Percentiles rank a stretch among this genome's conserved stretches.
These are phyloP conservation scores for Oegoconia quadripuncta DNA, from an alignment of 2,888 invertebrate species.

Conservation along the genomic window DNA sequence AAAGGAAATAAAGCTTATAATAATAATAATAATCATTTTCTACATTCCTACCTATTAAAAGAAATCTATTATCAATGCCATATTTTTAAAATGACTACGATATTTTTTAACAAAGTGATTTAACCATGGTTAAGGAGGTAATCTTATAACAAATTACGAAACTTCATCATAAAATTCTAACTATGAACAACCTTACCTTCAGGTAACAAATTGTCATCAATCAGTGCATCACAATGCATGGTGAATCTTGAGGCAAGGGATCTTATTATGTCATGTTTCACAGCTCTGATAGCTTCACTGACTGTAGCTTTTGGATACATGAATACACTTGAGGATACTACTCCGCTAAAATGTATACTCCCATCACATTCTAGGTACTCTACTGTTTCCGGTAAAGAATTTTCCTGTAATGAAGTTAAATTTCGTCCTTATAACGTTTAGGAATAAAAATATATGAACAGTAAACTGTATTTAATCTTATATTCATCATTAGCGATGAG, in stretches of 20 bases:
- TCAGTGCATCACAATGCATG: conserved; percentile 95
- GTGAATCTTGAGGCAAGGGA: conserved; percentile 92
- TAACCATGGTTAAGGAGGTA: too few species aligned
- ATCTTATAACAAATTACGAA: too few species aligned
- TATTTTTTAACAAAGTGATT: too few species aligned
- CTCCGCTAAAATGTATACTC: conserved; percentile 85
- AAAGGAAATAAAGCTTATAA: too few species aligned
- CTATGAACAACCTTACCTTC: conserved; percentile 74
- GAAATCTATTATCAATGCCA: too few species aligned
- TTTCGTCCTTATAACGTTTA: too few species aligned
- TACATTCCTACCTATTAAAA: too few species aligned
- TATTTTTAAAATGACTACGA: too few species aligned
- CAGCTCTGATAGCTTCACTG: conserved; percentile 83
- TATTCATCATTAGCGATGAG: too few species aligned
- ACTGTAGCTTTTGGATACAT: conserved; percentile 87
- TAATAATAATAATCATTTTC: too few species aligned
- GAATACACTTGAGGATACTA: conserved; percentile 86
- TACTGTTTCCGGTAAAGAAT: conserved; percentile 62
- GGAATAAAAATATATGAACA: too few species aligned
- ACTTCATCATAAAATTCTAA: neutral
- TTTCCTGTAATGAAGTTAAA: conserved; percentile 48
- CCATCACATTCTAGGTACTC: conserved; percentile 80
- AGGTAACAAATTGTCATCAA: conserved; percentile 86
- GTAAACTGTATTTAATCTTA: too few species aligned
- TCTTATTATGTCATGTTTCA: conserved; percentile 91